Evolutionary conservation across 2,888 invertebrate species (phyloP).

Genomic region (Allolobophora icterica): DNA sequence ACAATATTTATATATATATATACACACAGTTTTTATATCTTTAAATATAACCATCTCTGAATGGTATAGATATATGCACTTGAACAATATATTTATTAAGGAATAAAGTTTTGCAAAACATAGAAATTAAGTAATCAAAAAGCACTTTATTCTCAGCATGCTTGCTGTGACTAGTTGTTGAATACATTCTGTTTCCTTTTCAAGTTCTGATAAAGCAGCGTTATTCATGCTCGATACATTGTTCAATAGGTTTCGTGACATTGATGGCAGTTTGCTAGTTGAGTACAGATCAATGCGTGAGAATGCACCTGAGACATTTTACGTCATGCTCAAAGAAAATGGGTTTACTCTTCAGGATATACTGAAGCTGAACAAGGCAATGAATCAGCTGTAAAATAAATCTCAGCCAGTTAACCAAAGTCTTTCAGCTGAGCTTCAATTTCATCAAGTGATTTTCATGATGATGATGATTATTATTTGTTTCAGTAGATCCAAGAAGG

Average conservation of each 20-base stretch:
- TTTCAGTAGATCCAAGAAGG: neutral
- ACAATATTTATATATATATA: neutral
- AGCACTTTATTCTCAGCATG: neutral
- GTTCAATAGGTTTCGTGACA: constrained; percentile 34
- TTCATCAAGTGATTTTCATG: neutral
- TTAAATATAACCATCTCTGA: neutral
- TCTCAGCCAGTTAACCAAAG: neutral
- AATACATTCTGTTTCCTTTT: neutral
- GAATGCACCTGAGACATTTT: constrained; percentile 56
- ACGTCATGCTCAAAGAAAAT: constrained; percentile 47
- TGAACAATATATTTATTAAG: neutral
- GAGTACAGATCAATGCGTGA: constrained; percentile 47
- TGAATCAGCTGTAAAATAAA: constrained; percentile 35
- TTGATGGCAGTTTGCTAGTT: constrained; percentile 39
- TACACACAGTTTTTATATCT: neutral
- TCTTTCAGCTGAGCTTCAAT: neutral
- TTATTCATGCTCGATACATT: neutral
- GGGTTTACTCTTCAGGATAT: constrained; percentile 37
- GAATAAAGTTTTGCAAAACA: neutral
- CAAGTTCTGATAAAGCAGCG: neutral
- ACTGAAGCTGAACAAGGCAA: constrained; percentile 34
- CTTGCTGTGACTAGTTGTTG: neutral
- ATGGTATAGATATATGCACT: neutral
- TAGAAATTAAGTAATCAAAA: neutral
- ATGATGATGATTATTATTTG: neutral